A percentile compares a stretch with the other conserved stretches of the same genome.
Evolutionary conservation across 2,888 invertebrate genomes (phyloP).

Genomic region (Drosophila anomalata): DNA sequence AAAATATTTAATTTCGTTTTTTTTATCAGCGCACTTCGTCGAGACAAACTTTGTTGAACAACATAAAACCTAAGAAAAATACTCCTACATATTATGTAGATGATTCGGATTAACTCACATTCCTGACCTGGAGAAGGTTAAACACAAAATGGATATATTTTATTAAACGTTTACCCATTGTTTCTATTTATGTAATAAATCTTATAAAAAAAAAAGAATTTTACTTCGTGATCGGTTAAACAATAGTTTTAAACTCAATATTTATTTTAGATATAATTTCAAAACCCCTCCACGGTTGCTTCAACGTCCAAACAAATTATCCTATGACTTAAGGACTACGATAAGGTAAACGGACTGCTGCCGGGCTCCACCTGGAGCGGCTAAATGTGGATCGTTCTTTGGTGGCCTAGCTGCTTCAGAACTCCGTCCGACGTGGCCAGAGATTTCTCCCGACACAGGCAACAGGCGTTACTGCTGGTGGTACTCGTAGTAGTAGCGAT

Average conservation of each 20-base stretch:
- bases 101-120: slow-evolving; percentile 13
- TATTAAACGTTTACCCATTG: neutral
- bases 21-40: slow-evolving; percentile 38
- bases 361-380: slow-evolving; percentile 27
- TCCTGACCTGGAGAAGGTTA: neutral
- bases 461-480: slow-evolving; percentile 67
- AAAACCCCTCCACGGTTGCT: slow-evolving; percentile 7
- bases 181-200: neutral
- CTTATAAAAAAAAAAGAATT: neutral
- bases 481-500: slow-evolving; percentile 86
- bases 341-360: slow-evolving; percentile 50
- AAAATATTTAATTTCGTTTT: neutral
- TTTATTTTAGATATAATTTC: slow-evolving; percentile 19
- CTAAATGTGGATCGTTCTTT: slow-evolving; percentile 58
- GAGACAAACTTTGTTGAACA: slow-evolving; percentile 37
- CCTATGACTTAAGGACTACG: slow-evolving; percentile 56
- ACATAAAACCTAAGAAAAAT: neutral
- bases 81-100: neutral
- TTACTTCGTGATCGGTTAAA: neutral
- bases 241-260: slow-evolving; percentile 5
- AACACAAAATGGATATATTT: neutral
- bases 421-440: slow-evolving; percentile 24
- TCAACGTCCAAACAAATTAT: slow-evolving; percentile 40
- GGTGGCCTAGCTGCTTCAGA: slow-evolving; percentile 68
- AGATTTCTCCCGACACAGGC: slow-evolving; percentile 34